A percentile compares a stretch with the other conserved stretches of the same genome.
phyloP scores from a whole-genome alignment of 2,797 vertebrate species.

The Xiphophorus birchmanni region DNA sequence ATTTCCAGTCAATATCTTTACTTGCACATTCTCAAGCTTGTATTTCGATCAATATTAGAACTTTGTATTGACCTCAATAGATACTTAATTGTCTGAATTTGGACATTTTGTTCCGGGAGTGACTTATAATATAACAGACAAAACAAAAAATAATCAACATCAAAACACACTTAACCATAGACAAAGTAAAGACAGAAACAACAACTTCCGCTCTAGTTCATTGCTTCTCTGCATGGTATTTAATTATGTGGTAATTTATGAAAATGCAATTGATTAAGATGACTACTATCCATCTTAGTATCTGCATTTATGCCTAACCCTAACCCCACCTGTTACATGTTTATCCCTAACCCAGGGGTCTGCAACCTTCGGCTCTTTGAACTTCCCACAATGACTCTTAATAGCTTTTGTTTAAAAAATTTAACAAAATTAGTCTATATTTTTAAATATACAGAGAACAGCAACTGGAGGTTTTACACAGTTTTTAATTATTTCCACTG shows the following conservation, averaged over 20 bases:
- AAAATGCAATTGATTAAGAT: neutral
- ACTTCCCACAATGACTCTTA: neutral
- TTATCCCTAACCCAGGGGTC: neutral
- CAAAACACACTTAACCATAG: neutral
- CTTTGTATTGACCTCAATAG: neutral
- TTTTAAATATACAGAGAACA: too few relatives aligned
- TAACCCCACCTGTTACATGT: neutral
- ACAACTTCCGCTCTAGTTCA: neutral
- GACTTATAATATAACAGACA: too few relatives aligned
- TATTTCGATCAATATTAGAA: neutral
- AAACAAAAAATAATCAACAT: neutral
- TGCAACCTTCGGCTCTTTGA: neutral
- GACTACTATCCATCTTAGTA: neutral
- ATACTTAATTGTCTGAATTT: neutral
- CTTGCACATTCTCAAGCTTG: neutral
- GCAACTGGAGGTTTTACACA: too few relatives aligned
- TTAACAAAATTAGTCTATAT: too few relatives aligned
- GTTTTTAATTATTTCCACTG: too few relatives aligned
- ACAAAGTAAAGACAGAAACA: neutral
- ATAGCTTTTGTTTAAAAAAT: neutral
- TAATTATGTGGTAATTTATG: neutral
- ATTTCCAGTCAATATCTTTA: neutral
- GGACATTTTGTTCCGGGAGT: neutral
- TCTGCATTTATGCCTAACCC: neutral
- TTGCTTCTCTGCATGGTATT: neutral